These are phyloP conservation scores for Antheraea assamensis DNA, from an alignment of 2,888 invertebrate genomes.

Conservation along the genomic window DNA sequence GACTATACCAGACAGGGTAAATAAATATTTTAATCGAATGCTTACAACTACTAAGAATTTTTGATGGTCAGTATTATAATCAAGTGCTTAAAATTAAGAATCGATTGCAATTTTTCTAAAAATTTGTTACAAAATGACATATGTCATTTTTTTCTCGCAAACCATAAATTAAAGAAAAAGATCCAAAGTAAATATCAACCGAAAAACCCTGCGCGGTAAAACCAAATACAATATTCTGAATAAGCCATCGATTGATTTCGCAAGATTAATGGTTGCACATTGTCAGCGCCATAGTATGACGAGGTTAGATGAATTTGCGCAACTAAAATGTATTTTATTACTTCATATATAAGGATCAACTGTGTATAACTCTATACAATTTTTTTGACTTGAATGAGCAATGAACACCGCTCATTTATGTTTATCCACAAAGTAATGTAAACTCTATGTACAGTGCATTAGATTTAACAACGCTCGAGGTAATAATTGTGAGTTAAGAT, in stretches of 20 bases:
- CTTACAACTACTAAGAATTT: neutral
- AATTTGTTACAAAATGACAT: conserved; percentile 50
- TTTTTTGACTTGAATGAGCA: conserved; percentile 62
- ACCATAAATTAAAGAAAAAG: conserved; percentile 78
- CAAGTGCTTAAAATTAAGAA: conserved; percentile 22
- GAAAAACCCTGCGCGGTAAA: conserved; percentile 68
- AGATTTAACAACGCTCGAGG: conserved; percentile 35
- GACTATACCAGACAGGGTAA: neutral
- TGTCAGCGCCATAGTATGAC: conserved; percentile 78
- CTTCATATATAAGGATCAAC: conserved; percentile 56
- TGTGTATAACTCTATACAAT: conserved; percentile 56
- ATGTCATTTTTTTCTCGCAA: conserved; percentile 64
- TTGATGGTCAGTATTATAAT: neutral
- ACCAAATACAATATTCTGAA: conserved; percentile 81
- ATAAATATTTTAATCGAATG: neutral
- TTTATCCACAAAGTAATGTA: conserved; percentile 34
- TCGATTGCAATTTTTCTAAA: conserved; percentile 36
- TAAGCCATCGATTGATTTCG: conserved; percentile 83
- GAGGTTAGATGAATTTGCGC: conserved; percentile 59
- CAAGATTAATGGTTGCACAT: conserved; percentile 81
- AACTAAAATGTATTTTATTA: conserved; percentile 67
- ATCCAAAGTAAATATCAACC: conserved; percentile 78
- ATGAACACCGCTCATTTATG: conserved; percentile 64
- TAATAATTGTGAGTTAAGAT: conserved; percentile 29
- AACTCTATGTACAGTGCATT: conserved; percentile 28